These are phyloP conservation scores for Diachasma alloeum DNA, from an alignment of 1,140 invertebrate species.

Conservation along the genomic window DNA sequence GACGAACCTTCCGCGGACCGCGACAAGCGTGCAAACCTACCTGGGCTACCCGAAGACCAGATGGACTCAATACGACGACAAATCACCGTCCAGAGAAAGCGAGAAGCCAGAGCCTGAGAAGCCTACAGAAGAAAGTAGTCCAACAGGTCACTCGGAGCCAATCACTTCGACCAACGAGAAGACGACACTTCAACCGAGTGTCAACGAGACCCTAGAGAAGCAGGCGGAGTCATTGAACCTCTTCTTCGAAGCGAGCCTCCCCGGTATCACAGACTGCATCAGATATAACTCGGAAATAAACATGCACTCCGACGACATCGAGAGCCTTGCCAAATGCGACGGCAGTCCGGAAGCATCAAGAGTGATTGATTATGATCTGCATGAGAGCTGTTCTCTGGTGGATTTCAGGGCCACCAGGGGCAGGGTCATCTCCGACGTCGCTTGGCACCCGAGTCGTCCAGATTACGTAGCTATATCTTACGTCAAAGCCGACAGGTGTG, in stretches of 20 bases:
- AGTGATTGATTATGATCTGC: slow-evolving; percentile 43
- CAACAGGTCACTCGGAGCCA: slow-evolving; percentile 1
- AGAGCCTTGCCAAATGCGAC: slow-evolving; percentile 51
- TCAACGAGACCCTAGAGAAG: slow-evolving; percentile 20
- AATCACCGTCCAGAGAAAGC: background rate
- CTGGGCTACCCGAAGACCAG: slow-evolving; percentile 73
- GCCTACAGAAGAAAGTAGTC: background rate
- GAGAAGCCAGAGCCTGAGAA: slow-evolving; percentile 22
- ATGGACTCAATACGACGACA: slow-evolving; percentile 72
- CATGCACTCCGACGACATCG: slow-evolving; percentile 71
- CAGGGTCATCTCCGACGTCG: slow-evolving; percentile 69
- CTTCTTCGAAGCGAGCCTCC: slow-evolving; percentile 35
- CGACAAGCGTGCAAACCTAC: slow-evolving; percentile 71
- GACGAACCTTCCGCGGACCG: slow-evolving; percentile 61
- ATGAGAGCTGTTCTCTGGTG: slow-evolving; percentile 67
- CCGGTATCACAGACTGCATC: slow-evolving; percentile 53
- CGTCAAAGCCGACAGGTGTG: background rate
- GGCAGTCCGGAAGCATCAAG: slow-evolving; percentile 29
- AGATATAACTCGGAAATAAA: slow-evolving; percentile 70
- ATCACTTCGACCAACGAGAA: slow-evolving; percentile 11
- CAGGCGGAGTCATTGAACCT: slow-evolving; percentile 32
- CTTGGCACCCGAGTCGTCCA: slow-evolving; percentile 72
- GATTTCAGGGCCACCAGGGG: slow-evolving; percentile 66
- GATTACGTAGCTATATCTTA: slow-evolving; percentile 73
- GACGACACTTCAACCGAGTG: background rate